Conservation (phyloP, 2,888 invertebrate species). For the Eupithecia pulchellata region DNA sequence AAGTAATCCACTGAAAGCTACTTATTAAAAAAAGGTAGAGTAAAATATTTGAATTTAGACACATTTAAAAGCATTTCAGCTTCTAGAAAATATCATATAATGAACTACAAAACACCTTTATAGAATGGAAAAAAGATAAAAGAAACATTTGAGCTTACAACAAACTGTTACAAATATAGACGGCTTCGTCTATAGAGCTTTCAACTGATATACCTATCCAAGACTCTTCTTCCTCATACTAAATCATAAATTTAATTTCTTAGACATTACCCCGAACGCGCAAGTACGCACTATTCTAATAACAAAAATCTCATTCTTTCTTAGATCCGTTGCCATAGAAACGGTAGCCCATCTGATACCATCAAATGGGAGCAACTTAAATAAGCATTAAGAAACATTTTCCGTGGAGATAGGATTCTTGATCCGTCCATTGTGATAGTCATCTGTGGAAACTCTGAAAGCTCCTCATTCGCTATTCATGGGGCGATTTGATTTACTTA, state of each 20-base stretch:
- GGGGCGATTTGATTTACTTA: constrained; percentile 85
- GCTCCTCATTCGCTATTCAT: constrained; percentile 82
- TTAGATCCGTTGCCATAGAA: not conserved
- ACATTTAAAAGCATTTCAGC: no score
- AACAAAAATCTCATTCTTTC: no score
- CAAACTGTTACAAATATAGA: no score
- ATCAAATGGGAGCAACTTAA: constrained; percentile 79
- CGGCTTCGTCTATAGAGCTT: no score
- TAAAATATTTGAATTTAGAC: no score
- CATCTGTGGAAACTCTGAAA: constrained; percentile 80
- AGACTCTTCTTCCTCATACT: not conserved
- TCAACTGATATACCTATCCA: no score
- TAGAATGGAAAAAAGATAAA: no score
- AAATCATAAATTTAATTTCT: not conserved
- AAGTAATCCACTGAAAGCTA: not conserved
- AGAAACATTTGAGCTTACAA: no score
- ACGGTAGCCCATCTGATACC: constrained; percentile 53
- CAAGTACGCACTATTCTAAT: no score
- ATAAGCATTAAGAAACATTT: constrained; percentile 83
- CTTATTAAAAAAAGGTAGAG: not conserved
- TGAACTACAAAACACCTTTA: no score
- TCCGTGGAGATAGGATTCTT: constrained; percentile 78
- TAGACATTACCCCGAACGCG: no score
- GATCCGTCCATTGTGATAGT: constrained; percentile 83
- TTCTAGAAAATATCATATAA: no score